Evolutionary conservation across 2,797 vertebrate species (phyloP).

Genomic region (Propithecus perrieri): DNA sequence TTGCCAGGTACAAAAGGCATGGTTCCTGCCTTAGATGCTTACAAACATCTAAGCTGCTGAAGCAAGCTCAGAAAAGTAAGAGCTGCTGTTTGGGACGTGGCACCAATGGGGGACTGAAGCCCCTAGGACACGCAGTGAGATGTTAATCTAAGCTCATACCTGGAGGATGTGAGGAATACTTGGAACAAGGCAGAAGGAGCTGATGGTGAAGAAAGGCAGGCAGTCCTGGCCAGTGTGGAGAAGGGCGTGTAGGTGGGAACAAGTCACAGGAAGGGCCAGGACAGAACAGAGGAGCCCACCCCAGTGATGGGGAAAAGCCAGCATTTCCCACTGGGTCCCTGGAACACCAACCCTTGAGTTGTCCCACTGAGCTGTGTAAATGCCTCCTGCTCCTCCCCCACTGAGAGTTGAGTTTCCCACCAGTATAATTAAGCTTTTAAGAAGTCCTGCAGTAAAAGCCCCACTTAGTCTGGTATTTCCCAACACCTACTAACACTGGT

Average conservation of each 20-base stretch:
- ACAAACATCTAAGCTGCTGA: not conserved
- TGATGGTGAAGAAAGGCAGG: not conserved
- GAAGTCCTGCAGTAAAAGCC: not conserved
- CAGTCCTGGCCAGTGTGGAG: not conserved
- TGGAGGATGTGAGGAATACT: not conserved
- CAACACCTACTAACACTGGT: not conserved
- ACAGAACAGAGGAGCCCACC: not conserved
- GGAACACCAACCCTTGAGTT: not conserved
- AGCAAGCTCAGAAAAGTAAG: not conserved
- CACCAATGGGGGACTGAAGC: fast-evolving
- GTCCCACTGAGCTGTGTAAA: not conserved
- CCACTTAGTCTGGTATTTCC: not conserved
- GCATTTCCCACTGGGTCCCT: not conserved
- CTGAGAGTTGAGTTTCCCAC: not conserved
- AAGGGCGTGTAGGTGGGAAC: not conserved
- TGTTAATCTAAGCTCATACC: not conserved
- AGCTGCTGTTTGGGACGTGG: not conserved
- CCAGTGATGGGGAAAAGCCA: not conserved
- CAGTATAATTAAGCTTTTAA: not conserved
- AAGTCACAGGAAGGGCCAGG: not conserved
- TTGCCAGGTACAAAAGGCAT: not conserved
- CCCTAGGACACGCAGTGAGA: fast-evolving
- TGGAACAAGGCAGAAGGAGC: not conserved
- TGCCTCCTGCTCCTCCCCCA: not conserved
- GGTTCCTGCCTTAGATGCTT: not conserved